Conservation (phyloP, 2,113 vertebrate species). For the Zapornia atra region DNA sequence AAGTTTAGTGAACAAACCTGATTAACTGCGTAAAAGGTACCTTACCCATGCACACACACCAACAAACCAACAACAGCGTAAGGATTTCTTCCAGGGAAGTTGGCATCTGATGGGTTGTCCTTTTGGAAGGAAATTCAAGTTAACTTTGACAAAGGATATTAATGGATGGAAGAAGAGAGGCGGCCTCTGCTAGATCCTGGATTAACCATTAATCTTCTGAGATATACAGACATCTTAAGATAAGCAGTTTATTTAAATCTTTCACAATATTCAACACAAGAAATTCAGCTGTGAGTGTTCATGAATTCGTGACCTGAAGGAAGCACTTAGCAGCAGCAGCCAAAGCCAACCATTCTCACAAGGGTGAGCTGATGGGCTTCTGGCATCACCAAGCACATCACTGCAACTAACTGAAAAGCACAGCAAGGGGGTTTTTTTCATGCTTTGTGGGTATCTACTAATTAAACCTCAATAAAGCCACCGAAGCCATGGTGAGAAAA, state of each 20-base stretch:
- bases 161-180: neutral
- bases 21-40: neutral
- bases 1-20: neutral
- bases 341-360: neutral
- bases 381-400: neutral
- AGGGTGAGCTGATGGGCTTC: neutral
- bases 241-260: neutral
- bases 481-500: neutral
- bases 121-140: neutral
- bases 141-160: neutral
- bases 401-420: constrained; percentile 16
- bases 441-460: constrained; percentile 13
- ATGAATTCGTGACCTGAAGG: neutral
- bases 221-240: neutral
- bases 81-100: neutral
- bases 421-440: neutral
- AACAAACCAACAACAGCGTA: neutral
- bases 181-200: neutral
- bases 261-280: neutral
- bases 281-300: neutral
- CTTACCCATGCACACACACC: neutral
- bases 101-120: neutral
- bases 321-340: neutral
- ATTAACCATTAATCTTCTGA: neutral
- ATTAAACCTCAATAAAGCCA: constrained; percentile 2